Evolutionary conservation across 30 jellyfish, hydroid and myxozoan species (phyloP).

Genomic region (Sanderia malayensis): DNA sequence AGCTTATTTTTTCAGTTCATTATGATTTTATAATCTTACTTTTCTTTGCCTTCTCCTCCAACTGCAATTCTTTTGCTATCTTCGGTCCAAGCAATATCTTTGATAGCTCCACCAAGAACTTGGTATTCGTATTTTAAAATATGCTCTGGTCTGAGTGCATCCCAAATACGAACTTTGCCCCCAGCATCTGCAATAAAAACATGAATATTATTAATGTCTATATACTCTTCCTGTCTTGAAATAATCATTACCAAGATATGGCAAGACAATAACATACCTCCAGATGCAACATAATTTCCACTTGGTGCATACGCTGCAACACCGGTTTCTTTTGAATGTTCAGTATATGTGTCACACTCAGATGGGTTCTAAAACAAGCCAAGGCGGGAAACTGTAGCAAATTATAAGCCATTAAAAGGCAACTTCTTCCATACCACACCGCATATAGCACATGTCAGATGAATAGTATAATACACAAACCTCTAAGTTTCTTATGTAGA

Average conservation of each 20-base stretch:
- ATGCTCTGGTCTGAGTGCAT: slow-evolving; percentile 86
- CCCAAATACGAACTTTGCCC: slow-evolving; percentile 97
- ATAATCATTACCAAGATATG: too few species aligned
- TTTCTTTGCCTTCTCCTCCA: slow-evolving; percentile 96
- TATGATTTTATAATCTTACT: slow-evolving; percentile 57
- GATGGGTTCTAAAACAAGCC: slow-evolving; percentile 65
- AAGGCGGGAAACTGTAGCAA: too few species aligned
- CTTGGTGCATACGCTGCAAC: slow-evolving; percentile 96
- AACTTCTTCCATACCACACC: too few species aligned
- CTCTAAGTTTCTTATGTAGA: slow-evolving; percentile 83
- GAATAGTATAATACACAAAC: too few species aligned
- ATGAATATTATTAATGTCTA: too few species aligned
- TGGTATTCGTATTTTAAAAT: slow-evolving; percentile 84
- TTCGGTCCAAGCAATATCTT: slow-evolving; percentile 97
- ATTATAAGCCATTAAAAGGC: too few species aligned
- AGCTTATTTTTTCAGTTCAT: too few species aligned
- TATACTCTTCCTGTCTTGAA: too few species aligned
- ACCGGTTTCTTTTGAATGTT: slow-evolving; percentile 85
- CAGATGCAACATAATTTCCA: slow-evolving; percentile 90
- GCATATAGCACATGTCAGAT: too few species aligned
- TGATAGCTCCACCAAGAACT: slow-evolving; percentile 82
- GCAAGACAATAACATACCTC: too few species aligned
- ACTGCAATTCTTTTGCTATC: slow-evolving; percentile 93
- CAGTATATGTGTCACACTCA: slow-evolving; percentile 69
- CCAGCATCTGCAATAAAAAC: slow-evolving; percentile 52